phyloP scores from a whole-genome alignment of 2,888 invertebrate genomes.

The Melanargia galathea region DNA sequence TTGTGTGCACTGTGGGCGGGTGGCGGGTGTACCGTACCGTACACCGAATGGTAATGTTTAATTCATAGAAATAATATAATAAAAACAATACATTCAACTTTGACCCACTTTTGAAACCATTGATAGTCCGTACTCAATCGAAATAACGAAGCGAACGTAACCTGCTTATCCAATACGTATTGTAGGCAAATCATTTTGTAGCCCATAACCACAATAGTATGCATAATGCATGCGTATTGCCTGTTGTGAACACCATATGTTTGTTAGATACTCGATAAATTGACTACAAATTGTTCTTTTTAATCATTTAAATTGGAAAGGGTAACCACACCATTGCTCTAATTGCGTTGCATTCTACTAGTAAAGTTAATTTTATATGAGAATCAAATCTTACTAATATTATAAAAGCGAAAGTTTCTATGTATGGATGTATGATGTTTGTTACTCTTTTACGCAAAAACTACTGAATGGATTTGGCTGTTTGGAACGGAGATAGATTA shows the following conservation, averaged over 20 bases:
- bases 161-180: slow-evolving; percentile 32
- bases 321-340: slow-evolving; percentile 27
- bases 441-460: no score
- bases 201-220: slow-evolving; percentile 43
- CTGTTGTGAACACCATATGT: slow-evolving; percentile 36
- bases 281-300: slow-evolving; percentile 45
- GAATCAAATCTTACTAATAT: no score
- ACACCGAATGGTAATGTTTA: slow-evolving; percentile 2
- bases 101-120: slow-evolving; percentile 34
- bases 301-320: slow-evolving; percentile 39
- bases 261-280: slow-evolving; percentile 39
- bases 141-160: slow-evolving; percentile 30
- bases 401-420: no score
- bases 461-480: no score
- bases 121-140: slow-evolving; percentile 26
- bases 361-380: neutral
- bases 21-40: no score
- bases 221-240: slow-evolving; percentile 55
- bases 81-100: slow-evolving; percentile 35
- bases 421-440: no score
- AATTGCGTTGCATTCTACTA: neutral
- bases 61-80: slow-evolving; percentile 26
- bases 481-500: no score
- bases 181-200: slow-evolving; percentile 44
- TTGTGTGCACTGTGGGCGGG: slow-evolving; percentile 2